A percentile compares a stretch with the other conserved stretches of the same genome.
Conservation (phyloP, 1,140 invertebrate species). For the Drosophila santomea region DNA sequence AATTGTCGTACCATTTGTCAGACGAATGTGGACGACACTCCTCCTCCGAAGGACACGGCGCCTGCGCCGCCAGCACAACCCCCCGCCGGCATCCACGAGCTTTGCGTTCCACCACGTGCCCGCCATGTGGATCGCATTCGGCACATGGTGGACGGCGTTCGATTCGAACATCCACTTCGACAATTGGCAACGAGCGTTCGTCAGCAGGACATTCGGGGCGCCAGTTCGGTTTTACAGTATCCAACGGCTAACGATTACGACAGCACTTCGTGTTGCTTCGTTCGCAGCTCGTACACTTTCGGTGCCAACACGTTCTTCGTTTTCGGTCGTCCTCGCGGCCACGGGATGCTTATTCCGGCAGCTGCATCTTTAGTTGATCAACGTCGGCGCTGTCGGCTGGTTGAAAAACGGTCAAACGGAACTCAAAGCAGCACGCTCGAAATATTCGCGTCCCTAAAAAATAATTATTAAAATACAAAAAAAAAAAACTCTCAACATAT, state of each 20-base stretch:
- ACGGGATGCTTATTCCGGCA: constrained; percentile 11
- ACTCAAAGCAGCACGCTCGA: constrained; percentile 6
- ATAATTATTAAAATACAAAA: background rate
- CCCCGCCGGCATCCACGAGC: constrained; percentile 22
- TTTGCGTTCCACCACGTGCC: constrained; percentile 68
- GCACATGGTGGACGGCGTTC: constrained; percentile 76
- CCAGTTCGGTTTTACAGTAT: constrained; percentile 44
- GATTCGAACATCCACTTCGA: constrained; percentile 80
- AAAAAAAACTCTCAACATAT: background rate
- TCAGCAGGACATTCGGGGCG: constrained; percentile 18
- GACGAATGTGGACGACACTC: constrained; percentile 70
- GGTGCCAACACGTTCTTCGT: background rate
- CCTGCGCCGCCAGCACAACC: constrained; percentile 55
- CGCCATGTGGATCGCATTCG: constrained; percentile 57
- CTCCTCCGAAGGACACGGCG: constrained; percentile 72
- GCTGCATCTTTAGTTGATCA: constrained; percentile 72
- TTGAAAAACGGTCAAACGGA: constrained; percentile 33
- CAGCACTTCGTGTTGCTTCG: constrained; percentile 7
- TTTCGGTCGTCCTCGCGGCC: constrained; percentile 24
- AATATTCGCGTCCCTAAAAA: constrained; percentile 4
- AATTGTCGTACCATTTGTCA: constrained; percentile 85
- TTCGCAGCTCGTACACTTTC: background rate
- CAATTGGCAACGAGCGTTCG: constrained; percentile 77
- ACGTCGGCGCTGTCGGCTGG: constrained; percentile 66
- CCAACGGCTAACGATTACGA: constrained; percentile 59